Conservation (phyloP, 2,797 vertebrate genomes). For the Sebastes paucispinis region DNA sequence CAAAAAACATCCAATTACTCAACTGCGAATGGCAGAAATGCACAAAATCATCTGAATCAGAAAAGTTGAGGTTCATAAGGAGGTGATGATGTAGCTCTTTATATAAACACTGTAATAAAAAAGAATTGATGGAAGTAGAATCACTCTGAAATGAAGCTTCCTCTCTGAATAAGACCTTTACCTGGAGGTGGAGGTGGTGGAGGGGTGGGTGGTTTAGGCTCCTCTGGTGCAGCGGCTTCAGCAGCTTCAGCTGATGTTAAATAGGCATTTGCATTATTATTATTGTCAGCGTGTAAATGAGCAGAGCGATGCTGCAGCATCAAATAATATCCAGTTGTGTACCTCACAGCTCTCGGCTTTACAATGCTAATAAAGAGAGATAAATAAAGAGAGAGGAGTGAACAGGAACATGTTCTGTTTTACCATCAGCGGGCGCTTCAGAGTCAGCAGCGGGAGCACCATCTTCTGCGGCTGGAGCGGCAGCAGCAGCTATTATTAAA, state of each 20-base stretch:
- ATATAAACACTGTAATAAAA: not conserved
- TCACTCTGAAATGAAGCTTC: not conserved
- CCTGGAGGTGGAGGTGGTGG: slow-evolving; percentile 83
- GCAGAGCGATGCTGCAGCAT: slow-evolving; percentile 26
- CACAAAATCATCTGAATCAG: not conserved
- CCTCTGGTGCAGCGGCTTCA: slow-evolving; percentile 74
- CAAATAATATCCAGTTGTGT: slow-evolving; percentile 20
- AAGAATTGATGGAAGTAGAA: not conserved
- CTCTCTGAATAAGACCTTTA: slow-evolving; percentile 47
- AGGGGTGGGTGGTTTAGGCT: slow-evolving; percentile 78
- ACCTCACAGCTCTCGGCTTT: slow-evolving; percentile 10
- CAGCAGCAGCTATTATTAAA: slow-evolving; percentile 61
- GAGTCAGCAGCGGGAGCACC: slow-evolving; percentile 57
- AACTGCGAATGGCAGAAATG: not conserved
- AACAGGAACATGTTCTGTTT: slow-evolving; percentile 29
- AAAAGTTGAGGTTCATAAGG: not conserved
- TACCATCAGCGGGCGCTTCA: slow-evolving; percentile 66
- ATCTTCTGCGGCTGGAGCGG: slow-evolving; percentile 51
- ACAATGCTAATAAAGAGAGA: not conserved
- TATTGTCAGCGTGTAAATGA: slow-evolving; percentile 44
- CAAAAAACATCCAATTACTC: not conserved
- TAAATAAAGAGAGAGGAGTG: slow-evolving; percentile 4
- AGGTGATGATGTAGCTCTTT: not conserved
- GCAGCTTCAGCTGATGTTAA: slow-evolving; percentile 76
- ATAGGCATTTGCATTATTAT: slow-evolving; percentile 64